Conservation (phyloP, 2,113 vertebrate species). For the Myiozetetes cayanensis region DNA sequence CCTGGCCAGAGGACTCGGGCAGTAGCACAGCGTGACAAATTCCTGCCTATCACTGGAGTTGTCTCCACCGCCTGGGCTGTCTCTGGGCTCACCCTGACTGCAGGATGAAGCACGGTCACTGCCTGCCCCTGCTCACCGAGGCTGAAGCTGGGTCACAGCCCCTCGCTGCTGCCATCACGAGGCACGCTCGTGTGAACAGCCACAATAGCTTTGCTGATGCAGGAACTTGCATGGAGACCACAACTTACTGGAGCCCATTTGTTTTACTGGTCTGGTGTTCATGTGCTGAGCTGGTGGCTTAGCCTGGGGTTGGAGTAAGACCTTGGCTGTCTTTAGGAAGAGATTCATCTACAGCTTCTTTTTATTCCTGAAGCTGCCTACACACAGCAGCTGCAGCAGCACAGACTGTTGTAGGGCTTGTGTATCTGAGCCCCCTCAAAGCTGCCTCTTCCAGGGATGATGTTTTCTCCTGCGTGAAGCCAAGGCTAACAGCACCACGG, state of each 20-base stretch:
- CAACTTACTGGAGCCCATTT: neutral
- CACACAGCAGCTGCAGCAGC: neutral
- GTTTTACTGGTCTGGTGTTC: neutral
- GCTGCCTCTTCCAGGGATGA: neutral
- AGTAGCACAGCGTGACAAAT: neutral
- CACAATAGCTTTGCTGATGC: neutral
- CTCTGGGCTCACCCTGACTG: neutral
- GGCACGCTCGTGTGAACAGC: neutral
- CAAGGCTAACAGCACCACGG: neutral
- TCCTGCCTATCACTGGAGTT: neutral
- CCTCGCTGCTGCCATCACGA: accelerated
- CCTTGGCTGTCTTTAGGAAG: neutral
- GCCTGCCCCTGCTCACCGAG: accelerated
- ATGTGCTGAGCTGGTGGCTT: neutral
- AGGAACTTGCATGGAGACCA: neutral
- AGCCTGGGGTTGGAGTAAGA: neutral
- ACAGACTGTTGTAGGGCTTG: accelerated
- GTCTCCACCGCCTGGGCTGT: neutral
- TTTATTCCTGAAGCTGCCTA: neutral
- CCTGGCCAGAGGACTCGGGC: neutral
- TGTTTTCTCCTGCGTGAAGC: neutral
- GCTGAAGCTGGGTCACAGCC: neutral
- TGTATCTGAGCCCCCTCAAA: neutral
- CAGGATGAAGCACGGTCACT: neutral
- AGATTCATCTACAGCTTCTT: neutral